A percentile compares a stretch with the other conserved stretches of the same genome.
phyloP scores from a whole-genome alignment of 2,888 invertebrate genomes.

The Erebia palarica region DNA sequence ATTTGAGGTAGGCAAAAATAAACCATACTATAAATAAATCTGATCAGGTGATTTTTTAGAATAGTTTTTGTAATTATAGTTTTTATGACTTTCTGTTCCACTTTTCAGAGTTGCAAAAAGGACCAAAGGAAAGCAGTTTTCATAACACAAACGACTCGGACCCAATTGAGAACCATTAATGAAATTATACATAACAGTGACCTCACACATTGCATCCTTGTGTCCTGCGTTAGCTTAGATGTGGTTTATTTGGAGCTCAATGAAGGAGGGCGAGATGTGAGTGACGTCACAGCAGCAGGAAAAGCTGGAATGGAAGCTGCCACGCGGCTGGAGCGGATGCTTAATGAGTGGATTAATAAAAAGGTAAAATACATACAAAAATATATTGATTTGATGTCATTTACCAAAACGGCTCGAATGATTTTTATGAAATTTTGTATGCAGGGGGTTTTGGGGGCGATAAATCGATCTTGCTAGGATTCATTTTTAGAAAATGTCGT shows the following conservation, averaged over 20 bases:
- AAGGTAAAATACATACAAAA: slow-evolving; percentile 59
- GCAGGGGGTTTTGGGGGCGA: no score
- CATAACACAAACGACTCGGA: slow-evolving; percentile 79
- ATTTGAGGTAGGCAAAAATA: slow-evolving; percentile 76
- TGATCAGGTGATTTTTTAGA: no score
- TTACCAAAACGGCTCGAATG: no score
- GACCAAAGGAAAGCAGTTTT: slow-evolving; percentile 78
- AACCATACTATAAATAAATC: background rate
- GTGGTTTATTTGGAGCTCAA: slow-evolving; percentile 77
- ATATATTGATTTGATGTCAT: no score
- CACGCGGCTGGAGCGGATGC: slow-evolving; percentile 62
- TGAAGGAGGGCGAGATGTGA: slow-evolving; percentile 60
- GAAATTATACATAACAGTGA: slow-evolving; percentile 84
- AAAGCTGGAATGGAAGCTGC: slow-evolving; percentile 60
- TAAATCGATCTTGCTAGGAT: no score
- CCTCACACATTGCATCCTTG: slow-evolving; percentile 83
- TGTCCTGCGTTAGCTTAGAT: slow-evolving; percentile 81
- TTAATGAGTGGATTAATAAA: slow-evolving; percentile 81
- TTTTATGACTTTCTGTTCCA: background rate
- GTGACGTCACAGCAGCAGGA: slow-evolving; percentile 62
- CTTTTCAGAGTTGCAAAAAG: slow-evolving; percentile 59
- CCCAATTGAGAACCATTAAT: slow-evolving; percentile 80
- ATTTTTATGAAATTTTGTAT: no score
- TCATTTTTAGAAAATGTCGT: no score
- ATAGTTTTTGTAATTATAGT: no score